Evolutionary conservation across 2,113 vertebrate genomes (phyloP).

Genomic region (Strix uralensis): DNA sequence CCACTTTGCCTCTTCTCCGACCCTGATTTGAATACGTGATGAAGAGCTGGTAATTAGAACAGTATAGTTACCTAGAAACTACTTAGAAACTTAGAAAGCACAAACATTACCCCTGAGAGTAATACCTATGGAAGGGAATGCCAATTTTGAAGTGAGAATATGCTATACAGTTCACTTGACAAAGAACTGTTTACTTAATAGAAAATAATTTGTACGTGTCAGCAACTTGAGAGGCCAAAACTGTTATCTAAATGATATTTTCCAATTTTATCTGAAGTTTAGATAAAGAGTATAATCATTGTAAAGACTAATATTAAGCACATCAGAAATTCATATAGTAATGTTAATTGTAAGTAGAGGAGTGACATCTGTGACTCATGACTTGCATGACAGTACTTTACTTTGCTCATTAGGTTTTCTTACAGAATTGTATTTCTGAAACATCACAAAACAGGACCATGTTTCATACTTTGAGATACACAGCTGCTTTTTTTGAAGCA

Average conservation of each 20-base stretch:
- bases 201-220: background rate
- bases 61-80: background rate
- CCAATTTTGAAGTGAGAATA: background rate
- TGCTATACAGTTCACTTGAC: background rate
- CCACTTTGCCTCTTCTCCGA: background rate
- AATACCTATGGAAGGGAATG: background rate
- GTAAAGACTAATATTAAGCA: background rate
- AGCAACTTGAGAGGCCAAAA: background rate
- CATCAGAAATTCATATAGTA: background rate
- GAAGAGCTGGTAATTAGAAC: background rate
- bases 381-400: background rate
- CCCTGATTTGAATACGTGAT: accelerated
- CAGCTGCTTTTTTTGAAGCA: background rate
- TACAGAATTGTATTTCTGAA: background rate
- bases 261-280: background rate
- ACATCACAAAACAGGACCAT: background rate
- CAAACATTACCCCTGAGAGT: background rate
- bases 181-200: background rate
- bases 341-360: background rate
- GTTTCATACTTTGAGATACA: background rate
- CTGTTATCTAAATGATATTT: background rate
- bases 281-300: background rate
- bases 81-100: background rate
- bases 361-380: background rate
- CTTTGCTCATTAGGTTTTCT: background rate